phyloP scores from a whole-genome alignment of 2,113 vertebrate species.

The Tiliqua scincoides region DNA sequence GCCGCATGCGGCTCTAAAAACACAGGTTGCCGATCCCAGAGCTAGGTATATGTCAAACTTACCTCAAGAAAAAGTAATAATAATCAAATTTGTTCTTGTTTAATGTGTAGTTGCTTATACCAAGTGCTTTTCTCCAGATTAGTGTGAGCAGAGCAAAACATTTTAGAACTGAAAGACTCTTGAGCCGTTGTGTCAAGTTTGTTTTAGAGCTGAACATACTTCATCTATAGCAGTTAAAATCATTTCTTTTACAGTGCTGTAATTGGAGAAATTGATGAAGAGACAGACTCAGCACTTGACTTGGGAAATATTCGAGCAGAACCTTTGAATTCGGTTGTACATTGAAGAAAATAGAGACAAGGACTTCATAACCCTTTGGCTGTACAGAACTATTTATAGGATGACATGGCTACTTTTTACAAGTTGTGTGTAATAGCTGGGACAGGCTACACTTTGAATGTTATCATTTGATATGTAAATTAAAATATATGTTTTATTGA shows the following conservation, averaged over 20 bases:
- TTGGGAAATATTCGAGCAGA: conserved; percentile 96
- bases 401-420: conserved; percentile 62
- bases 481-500: conserved; percentile 80
- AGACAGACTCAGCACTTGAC: conserved; percentile 95
- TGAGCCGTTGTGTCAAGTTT: background rate
- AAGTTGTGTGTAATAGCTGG: conserved; percentile 57
- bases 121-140: background rate
- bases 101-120: background rate
- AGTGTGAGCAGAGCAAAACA: background rate
- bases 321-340: conserved; percentile 94
- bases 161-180: background rate
- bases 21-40: too few species aligned
- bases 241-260: conserved; percentile 85
- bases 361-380: conserved; percentile 74
- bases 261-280: conserved; percentile 98
- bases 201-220: background rate
- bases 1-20: too few species aligned
- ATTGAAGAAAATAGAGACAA: conserved; percentile 78
- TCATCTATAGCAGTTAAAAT: conserved; percentile 1
- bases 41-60: background rate
- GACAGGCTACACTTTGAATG: conserved; percentile 53
- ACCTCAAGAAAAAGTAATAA: background rate
- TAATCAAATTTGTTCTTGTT: background rate
- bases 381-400: conserved; percentile 76
- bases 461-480: conserved; percentile 77